Conservation (phyloP, 1,140 invertebrate genomes). For the Diachasma alloeum region DNA sequence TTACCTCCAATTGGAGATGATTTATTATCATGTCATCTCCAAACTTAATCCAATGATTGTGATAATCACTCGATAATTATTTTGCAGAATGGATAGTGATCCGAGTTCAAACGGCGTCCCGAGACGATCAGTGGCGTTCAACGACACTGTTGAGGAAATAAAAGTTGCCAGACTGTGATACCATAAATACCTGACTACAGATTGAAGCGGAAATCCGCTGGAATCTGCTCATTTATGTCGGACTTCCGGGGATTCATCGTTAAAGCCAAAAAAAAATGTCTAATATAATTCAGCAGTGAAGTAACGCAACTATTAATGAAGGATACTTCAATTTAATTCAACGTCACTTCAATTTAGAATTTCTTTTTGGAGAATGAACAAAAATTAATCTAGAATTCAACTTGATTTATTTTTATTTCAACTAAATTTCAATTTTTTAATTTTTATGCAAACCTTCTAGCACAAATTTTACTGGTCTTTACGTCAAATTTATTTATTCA, state of each 20-base stretch:
- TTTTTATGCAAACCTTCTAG: no score
- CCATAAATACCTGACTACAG: neutral
- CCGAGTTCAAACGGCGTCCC: neutral
- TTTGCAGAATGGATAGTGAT: neutral
- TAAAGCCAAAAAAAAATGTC: neutral
- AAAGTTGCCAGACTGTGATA: conserved; percentile 23
- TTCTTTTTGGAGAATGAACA: no score
- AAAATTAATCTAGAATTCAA: no score
- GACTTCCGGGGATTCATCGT: neutral
- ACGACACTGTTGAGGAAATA: conserved; percentile 30
- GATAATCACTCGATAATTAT: neutral
- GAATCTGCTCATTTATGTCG: neutral
- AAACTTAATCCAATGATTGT: no score
- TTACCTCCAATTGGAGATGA: no score
- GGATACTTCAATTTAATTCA: no score
- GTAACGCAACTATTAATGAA: neutral
- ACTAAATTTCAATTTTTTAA: no score
- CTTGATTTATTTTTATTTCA: no score
- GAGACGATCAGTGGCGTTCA: conserved; percentile 30
- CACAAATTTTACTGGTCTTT: no score
- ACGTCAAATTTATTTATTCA: no score
- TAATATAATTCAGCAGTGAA: neutral
- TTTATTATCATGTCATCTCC: no score
- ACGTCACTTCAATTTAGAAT: no score
- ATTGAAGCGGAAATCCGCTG: neutral